phyloP scores from a whole-genome alignment of 2,113 vertebrate genomes.

The Felis chaus region DNA sequence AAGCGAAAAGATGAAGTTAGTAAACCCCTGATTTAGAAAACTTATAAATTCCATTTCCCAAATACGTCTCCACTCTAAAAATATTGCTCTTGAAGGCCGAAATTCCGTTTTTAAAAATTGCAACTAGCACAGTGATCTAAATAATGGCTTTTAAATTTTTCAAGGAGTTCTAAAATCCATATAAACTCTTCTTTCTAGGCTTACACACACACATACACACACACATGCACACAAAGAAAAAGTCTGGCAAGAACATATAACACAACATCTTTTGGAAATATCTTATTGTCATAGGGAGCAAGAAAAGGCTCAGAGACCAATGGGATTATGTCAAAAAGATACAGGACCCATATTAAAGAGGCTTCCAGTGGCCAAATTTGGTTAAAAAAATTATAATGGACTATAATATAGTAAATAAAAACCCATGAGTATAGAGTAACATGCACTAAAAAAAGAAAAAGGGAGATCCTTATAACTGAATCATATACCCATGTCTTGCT shows the following conservation, averaged over 20 bases:
- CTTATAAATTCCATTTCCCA: conserved; percentile 46
- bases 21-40: conserved; percentile 56
- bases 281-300: background rate
- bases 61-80: conserved; percentile 54
- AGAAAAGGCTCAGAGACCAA: background rate
- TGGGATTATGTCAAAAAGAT: background rate
- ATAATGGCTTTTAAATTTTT: conserved; percentile 34
- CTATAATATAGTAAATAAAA: conserved; percentile 11
- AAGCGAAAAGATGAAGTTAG: conserved; percentile 37
- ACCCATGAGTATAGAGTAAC: background rate
- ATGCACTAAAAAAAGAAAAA: background rate
- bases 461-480: background rate
- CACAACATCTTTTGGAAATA: background rate
- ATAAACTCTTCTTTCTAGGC: background rate
- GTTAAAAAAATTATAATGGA: background rate
- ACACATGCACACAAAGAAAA: background rate
- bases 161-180: conserved; percentile 13
- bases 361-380: background rate
- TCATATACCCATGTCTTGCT: background rate
- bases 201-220: background rate
- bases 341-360: background rate
- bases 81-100: conserved; percentile 39
- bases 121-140: conserved; percentile 13
- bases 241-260: background rate
- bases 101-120: background rate